Evolutionary conservation across 2,888 invertebrate species (phyloP), one percentile per base, ranked within the genome.

Genomic region (Ophonus ardosiacus): DNA sequence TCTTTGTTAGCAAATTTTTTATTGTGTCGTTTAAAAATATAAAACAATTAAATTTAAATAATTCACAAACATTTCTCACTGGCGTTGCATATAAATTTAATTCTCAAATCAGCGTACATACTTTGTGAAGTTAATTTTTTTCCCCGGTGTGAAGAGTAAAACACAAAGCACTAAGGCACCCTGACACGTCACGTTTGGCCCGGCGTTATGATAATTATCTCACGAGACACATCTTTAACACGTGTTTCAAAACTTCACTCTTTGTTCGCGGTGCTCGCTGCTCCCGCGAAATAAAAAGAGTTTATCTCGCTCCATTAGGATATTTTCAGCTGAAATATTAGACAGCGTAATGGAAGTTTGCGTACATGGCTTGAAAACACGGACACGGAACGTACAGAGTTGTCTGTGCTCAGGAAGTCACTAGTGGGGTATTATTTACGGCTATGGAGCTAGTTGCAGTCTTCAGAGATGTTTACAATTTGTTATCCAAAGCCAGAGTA

Each of bases 271-370:
- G 10, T 40, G 15, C 90, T 89, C 89, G 88, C 78, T 88, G 88
- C 87, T 90, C 90, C 87, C 86, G 88, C 82, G 90, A 68, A 81
- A 81, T 81, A 81, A 68, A 81, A 81, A 81, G 81, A 68, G 43
- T 61, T 61, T 61, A 80, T 80, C 61, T 80, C 13, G 13, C 61
- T 80, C 80, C 80, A 80, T 80, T 80, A 80, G 80, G 80, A 80
- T 61, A 59, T 80, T 61, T 80, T 40, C 61, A 40, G 38, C 61
- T 59, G 61, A 61, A 80, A 80, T 78, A 57, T 78, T 78, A 78
- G 57, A 78, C 57, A 57, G 31, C 24, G 38, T 78, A 78, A 78
- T 78, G 78, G 57, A 57, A 57, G 43, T 43, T 74, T 74, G 71
- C 40, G 71, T 74, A 74, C 17, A 43, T 15, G 10, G n/a, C 43